Base-by-base conservation (phyloP, 2,797 vertebrate genomes). In the Sebastes diploproa region DNA sequence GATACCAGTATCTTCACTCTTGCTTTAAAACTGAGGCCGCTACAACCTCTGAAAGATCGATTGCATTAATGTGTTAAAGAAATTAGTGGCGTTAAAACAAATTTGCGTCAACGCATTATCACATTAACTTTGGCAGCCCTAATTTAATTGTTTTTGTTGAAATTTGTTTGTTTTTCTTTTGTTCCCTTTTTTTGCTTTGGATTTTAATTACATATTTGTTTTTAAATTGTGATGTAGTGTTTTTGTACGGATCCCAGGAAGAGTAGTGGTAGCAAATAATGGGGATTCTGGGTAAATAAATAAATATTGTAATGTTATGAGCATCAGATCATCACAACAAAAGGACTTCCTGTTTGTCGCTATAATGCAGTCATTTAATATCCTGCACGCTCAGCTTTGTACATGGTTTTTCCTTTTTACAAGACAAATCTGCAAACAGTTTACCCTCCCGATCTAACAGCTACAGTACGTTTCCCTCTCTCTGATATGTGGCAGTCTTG, bases 401-500 rank as follows among this genome's bases (percentile, higher is more conserved):
- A 55, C 13, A 56, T 58, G n/a, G 5, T 54, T 23, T 60, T 52
- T 42, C 32, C 52, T 16, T 72, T 30, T 67, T 16, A 59, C 3
- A 18, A 73, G n/a, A 77, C 9, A 63, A 56, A 78, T 72, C 18
- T 62, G 27, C 69, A 55, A 58, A 25, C 10, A 22, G 29, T 32
- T 67, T 29, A 16, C 7, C 46, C 16, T 56, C 1, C 13, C 22
- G 20, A 5, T 71, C 29, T 62, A 20, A 68, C 55, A 30, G 36
- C 10, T 5, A 46, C 27, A 12, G 11, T 8, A 6, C 7, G 10
- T n/a, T 3, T 52, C 12, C 18, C 12, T 68, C 10, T 60, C 12
- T 68, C 10, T 63, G 8, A n/a, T 32, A 63, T 74, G 25, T 69
- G 42, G 73, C 61, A 58, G 65, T 18, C 63, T 72, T 69, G 75